Base-by-base conservation (phyloP, 2,797 vertebrate species). In the Ptychadena robeensis region DNA sequence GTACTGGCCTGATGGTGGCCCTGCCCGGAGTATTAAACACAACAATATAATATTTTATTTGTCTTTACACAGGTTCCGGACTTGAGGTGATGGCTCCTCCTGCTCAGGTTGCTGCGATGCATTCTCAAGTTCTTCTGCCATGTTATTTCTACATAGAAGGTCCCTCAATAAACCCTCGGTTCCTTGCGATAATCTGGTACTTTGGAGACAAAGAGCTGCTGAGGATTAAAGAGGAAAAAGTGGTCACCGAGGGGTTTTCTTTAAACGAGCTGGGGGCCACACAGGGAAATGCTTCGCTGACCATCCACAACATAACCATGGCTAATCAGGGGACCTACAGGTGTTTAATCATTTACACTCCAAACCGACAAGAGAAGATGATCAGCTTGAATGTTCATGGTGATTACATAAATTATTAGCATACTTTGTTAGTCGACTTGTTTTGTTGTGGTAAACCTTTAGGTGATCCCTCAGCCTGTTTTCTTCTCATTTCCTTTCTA, bases 251-350 rank as follows among this genome's bases (percentile, higher is more conserved):
- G 57, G 79, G 12, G 7, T 34, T 25, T 59, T 28, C 2, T 31
- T 85, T 15, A n/a, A 14, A 72, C 30, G 25, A 12, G 2, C n/a
- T 31, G 9, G 66, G 27, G 5, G 32, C 25, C 0, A 28, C 2
- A 14, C n/a, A 53, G 18, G 83, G 79, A 7, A 53, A 66, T 0
- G 79, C 79, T 10, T 81, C 83, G 14, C 59, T 85, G 25, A 22
- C 27, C 12, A 6, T 85, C 4, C 2, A n/a, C 57, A 44, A 73
- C 1, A 79, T 73, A 31, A 77, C 32, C 0, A 7, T 85, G 2
- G 6, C 28, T 15, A 68, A 85, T 28, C 66, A 30, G 1, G 83
- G 83, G 12, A 14, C 31, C 68, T 85, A 85, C 35, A 65, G 0
- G 32, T 81, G 83, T 31, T 0, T 67, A 59, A 40, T 85, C 9